A percentile compares a stretch with the other conserved stretches of the same genome.
Conservation (phyloP, 2,797 vertebrate genomes). For the Gymnothorax reevesii region DNA sequence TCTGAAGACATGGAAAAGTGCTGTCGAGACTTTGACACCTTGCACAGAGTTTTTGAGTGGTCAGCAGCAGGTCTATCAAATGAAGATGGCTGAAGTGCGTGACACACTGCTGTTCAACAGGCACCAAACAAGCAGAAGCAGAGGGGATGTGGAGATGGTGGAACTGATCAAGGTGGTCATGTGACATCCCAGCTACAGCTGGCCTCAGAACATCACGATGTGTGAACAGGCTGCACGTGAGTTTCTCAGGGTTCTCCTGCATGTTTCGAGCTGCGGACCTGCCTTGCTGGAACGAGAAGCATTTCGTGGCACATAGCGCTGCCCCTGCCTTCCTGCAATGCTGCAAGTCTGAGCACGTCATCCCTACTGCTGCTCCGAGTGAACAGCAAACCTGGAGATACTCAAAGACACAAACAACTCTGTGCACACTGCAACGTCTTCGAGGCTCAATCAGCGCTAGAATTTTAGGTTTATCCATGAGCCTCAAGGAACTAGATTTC, state of each 20-base stretch:
- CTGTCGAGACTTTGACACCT: not conserved
- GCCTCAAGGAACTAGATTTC: not conserved
- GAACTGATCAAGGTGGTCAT: not conserved
- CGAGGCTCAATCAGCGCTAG: not conserved
- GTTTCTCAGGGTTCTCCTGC: not conserved
- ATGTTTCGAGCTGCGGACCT: conserved; percentile 26
- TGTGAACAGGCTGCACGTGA: too few relatives aligned
- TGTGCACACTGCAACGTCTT: not conserved
- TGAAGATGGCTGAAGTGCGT: not conserved
- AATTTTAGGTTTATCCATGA: not conserved
- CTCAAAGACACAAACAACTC: conserved; percentile 37
- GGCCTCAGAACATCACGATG: not conserved
- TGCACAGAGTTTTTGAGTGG: not conserved
- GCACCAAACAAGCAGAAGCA: not conserved
- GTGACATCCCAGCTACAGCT: not conserved
- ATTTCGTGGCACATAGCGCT: conserved; percentile 59
- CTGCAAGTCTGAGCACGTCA: conserved; percentile 66
- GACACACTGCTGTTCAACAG: not conserved
- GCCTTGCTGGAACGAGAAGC: conserved; percentile 54
- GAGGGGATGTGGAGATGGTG: not conserved
- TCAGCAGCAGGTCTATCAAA: not conserved
- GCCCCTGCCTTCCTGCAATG: conserved; percentile 62
- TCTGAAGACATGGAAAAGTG: not conserved
- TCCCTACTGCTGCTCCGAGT: conserved; percentile 56
- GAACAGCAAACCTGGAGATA: conserved; percentile 45